Conservation (phyloP, 2,797 vertebrate genomes). For the Chelidonichthys spinosus region DNA sequence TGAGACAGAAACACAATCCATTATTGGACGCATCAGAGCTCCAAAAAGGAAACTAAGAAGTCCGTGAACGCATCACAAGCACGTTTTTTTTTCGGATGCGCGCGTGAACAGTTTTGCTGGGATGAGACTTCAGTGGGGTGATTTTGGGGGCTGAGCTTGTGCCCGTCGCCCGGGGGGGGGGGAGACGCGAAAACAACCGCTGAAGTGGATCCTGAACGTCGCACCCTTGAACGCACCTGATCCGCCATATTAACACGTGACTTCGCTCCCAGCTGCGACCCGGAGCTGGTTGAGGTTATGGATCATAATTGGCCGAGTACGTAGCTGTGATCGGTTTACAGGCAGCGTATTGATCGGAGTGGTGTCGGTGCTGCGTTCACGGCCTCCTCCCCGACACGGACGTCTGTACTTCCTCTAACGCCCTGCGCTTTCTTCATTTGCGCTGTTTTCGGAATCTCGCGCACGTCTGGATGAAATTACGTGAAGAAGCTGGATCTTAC, state of each 20-base stretch:
- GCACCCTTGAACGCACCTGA: conserved; percentile 72
- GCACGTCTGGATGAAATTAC: conserved; percentile 51
- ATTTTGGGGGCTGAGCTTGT: neutral
- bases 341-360: no score
- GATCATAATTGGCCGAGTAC: neutral
- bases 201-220: conserved; percentile 14
- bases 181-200: neutral
- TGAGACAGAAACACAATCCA: neutral
- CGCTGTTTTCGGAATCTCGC: neutral
- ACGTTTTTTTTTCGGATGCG: neutral
- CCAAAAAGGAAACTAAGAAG: neutral
- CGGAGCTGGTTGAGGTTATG: no score
- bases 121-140: neutral
- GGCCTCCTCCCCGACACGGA: no score
- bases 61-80: neutral
- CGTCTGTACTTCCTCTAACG: no score
- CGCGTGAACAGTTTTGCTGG: no score
- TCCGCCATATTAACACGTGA: conserved; percentile 74
- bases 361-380: no score
- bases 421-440: no score
- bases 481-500: conserved; percentile 41
- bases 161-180: no score
- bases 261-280: no score
- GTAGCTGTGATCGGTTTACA: no score
- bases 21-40: neutral